Evolutionary conservation across 2,888 invertebrate genomes (phyloP), one percentile per base, ranked within the genome.

Genomic region (Cerastoderma edule): DNA sequence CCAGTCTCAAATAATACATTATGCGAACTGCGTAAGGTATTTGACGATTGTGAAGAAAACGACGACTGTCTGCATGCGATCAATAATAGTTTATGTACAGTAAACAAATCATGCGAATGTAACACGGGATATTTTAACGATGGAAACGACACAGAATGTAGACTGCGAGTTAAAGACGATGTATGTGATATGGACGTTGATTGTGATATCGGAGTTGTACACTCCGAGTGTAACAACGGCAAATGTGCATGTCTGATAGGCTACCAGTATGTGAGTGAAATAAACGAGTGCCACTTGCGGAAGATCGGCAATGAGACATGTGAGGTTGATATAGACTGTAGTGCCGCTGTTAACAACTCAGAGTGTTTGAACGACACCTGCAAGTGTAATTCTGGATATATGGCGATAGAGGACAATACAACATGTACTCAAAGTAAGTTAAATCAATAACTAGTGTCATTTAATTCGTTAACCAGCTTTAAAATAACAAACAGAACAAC

Each of bases 251-350:
- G 80, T 57, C n/a, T 57, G 16, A 27, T 48, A 5, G 80, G 77
- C 1, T 77, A 70, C 30, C 57, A 76, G n/a, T 28, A 64, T 10
- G 8, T 67, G 4, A 48, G 53, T 33, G 30, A 30, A 5, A 24
- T 30, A 24, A 28, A 57, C 10, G 28, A 39, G 5, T 80, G 80
- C 35, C 28, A 46, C 3, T 48, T 54, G 28, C 67, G 86, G 53
- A 75, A 74, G 64, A 83, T 86, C 19, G 84, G 83, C 3, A 82
- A 83, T 67, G 66, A 56, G 10, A 84, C 72, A 0, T 87, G 87
- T 71, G 10, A 22, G 6, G 16, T 53, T n/a, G 75, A 86, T 33
- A 10, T 56, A 10, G 86, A 86, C 70, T 86, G 86, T 63, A 35
- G 19, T 30, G 75, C 69, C 22, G 83, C 81, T 24, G 82, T 86